Evolutionary conservation across 37 sponge, comb jelly and placozoan genomes (phyloP).

Genomic region (Crambe crambe): DNA sequence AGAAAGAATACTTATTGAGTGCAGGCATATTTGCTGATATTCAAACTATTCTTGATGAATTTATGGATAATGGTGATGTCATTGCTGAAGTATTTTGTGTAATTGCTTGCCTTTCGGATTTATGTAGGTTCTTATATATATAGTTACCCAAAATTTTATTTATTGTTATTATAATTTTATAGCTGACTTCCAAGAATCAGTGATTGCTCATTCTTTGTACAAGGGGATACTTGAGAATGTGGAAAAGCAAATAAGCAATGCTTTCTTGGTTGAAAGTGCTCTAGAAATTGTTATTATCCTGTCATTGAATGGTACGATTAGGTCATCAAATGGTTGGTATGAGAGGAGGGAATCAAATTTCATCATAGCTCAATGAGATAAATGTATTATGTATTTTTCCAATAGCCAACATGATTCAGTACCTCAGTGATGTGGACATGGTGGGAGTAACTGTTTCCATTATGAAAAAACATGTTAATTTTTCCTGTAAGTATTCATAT

Average conservation of each 20-base stretch:
- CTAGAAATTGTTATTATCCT: slow-evolving; percentile 50
- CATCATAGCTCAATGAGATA: not conserved
- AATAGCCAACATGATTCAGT: not conserved
- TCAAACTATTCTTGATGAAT: slow-evolving; percentile 27
- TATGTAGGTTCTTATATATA: slow-evolving; percentile 21
- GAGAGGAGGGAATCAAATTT: no score
- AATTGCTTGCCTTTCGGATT: slow-evolving; percentile 56
- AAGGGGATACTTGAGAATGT: slow-evolving; percentile 16
- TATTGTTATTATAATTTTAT: not conserved
- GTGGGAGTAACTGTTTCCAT: slow-evolving; percentile 9
- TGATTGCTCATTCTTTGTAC: slow-evolving; percentile 2
- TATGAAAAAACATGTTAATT: slow-evolving; percentile 37
- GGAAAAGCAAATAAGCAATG: slow-evolving; percentile 14
- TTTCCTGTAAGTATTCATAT: slow-evolving; percentile 12
- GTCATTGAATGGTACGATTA: slow-evolving; percentile 23
- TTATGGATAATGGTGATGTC: slow-evolving; percentile 16
- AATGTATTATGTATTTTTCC: not conserved
- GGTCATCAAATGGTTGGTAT: not conserved
- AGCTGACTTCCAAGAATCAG: slow-evolving; percentile 25
- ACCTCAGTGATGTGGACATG: slow-evolving; percentile 29
- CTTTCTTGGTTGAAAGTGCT: slow-evolving; percentile 39
- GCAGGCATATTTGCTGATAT: slow-evolving; percentile 29
- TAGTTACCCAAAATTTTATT: not conserved
- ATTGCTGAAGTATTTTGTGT: slow-evolving; percentile 54
- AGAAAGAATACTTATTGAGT: slow-evolving; percentile 27